These are phyloP conservation scores for Ornithoptera alexandrae DNA, from an alignment of 2,888 invertebrate species.

Conservation along the genomic window DNA sequence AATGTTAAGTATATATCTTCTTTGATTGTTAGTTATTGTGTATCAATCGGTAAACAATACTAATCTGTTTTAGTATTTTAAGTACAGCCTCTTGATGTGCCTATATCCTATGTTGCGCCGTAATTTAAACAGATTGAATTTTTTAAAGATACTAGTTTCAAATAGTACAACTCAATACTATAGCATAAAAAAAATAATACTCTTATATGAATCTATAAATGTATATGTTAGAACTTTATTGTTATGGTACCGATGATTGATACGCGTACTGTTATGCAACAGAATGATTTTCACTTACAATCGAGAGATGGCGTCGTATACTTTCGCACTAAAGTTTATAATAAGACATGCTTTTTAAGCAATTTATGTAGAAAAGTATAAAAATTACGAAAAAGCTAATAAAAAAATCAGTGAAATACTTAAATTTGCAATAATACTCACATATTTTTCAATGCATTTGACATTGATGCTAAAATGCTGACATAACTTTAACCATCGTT, in stretches of 20 bases:
- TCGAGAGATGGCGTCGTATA: constrained; percentile 8
- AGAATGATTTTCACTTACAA: background rate
- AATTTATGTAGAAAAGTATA: background rate
- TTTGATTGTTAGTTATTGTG: background rate
- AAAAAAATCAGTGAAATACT: background rate
- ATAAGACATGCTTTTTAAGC: background rate
- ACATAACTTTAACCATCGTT: background rate
- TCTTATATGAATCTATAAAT: background rate
- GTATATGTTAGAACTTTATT: background rate
- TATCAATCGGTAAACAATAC: background rate
- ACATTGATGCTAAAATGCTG: background rate
- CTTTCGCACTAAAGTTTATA: background rate
- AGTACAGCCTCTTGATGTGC: too few relatives aligned
- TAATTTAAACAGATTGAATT: too few relatives aligned
- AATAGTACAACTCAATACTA: too few relatives aligned
- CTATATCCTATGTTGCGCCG: too few relatives aligned
- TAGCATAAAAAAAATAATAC: background rate
- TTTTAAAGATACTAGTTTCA: too few relatives aligned
- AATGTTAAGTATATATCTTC: too few relatives aligned
- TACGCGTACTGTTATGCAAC: background rate
- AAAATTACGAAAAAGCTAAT: too few relatives aligned
- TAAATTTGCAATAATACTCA: background rate
- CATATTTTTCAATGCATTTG: background rate
- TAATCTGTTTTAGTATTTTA: too few relatives aligned
- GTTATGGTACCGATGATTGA: background rate